A percentile compares a stretch with the other conserved stretches of the same genome.
Conservation (phyloP, 2,797 vertebrate species). For the Acanthiza pusilla region DNA sequence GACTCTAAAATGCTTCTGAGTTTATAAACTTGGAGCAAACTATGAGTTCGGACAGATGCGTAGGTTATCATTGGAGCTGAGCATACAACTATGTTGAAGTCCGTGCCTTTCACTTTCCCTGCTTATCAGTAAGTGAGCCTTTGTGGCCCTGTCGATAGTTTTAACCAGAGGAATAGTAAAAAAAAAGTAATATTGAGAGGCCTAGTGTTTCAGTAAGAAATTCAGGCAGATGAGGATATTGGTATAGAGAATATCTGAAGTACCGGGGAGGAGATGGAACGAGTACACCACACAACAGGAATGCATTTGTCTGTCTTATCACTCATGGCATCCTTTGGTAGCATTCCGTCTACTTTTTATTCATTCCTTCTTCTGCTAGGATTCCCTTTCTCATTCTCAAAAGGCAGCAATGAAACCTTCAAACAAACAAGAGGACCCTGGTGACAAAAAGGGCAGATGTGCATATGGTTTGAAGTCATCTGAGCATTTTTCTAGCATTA, state of each 20-base stretch:
- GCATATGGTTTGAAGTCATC: background rate
- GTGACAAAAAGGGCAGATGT: background rate
- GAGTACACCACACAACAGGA: background rate
- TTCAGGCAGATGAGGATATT: background rate
- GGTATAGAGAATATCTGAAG: background rate
- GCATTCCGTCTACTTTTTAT: background rate
- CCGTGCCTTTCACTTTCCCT: background rate
- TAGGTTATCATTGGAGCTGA: background rate
- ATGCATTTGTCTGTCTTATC: background rate
- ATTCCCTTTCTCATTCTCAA: background rate
- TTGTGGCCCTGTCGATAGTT: background rate
- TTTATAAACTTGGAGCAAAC: background rate
- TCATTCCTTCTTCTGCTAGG: background rate
- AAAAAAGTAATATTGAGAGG: background rate
- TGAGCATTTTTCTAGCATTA: constrained; percentile 51
- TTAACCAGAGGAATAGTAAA: background rate
- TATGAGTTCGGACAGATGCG: accelerated
- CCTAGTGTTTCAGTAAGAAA: background rate
- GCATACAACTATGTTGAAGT: accelerated
- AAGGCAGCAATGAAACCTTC: background rate
- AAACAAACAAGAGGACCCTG: background rate
- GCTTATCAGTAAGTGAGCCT: background rate
- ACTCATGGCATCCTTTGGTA: background rate
- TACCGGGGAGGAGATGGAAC: background rate
- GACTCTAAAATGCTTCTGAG: background rate